phyloP scores from a whole-genome alignment of 2,797 vertebrate species.

The Emys orbicularis region DNA sequence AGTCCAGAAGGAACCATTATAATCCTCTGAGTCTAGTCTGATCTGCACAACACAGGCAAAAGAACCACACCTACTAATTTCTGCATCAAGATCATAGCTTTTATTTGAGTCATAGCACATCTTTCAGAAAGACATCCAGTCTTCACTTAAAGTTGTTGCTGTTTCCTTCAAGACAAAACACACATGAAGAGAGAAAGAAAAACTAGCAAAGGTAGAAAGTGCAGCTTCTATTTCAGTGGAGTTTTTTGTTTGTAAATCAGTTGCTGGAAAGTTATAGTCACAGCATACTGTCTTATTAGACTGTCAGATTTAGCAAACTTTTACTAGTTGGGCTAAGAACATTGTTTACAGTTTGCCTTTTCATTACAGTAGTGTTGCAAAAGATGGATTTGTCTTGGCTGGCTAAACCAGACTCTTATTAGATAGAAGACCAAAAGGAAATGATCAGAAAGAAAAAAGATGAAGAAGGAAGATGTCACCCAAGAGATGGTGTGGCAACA shows the following conservation, averaged over 20 bases:
- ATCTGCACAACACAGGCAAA: not conserved
- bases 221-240: not conserved
- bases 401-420: too few species aligned
- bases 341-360: too few species aligned
- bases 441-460: too few species aligned
- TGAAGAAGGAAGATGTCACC: too few species aligned
- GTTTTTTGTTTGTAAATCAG: not conserved
- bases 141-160: not conserved
- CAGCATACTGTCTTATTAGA: not conserved
- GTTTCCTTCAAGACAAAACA: not conserved
- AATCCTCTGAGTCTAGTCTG: too few species aligned
- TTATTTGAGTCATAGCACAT: not conserved
- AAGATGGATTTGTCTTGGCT: too few species aligned
- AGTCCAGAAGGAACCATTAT: too few species aligned
- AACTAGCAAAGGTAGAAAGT: not conserved
- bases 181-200: not conserved
- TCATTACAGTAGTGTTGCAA: too few species aligned
- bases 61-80: not conserved
- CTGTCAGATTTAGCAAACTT: not conserved
- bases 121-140: not conserved
- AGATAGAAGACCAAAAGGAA: too few species aligned
- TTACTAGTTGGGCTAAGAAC: not conserved
- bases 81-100: not conserved
- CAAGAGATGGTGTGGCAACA: too few species aligned
- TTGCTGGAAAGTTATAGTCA: not conserved